Evolutionary conservation across 2,888 invertebrate species (phyloP).

Genomic region (Brenthis ino): DNA sequence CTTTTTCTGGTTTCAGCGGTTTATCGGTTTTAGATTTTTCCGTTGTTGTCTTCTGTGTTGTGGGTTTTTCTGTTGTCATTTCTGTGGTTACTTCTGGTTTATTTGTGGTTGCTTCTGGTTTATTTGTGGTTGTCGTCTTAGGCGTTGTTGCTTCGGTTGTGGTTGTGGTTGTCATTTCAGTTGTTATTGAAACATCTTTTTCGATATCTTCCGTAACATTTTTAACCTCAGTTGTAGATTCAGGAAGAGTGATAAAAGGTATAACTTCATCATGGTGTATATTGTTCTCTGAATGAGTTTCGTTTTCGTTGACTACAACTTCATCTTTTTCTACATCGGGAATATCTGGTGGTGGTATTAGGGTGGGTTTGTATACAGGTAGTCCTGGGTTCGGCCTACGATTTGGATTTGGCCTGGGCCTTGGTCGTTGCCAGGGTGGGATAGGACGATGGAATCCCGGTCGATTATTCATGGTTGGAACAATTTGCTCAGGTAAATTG

Average conservation of each 20-base stretch:
- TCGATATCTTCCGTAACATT: slow-evolving; percentile 50
- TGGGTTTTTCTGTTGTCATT: slow-evolving; percentile 45
- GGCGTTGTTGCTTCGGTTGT: slow-evolving; percentile 51
- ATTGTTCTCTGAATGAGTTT: slow-evolving; percentile 66
- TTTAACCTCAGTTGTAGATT: slow-evolving; percentile 45
- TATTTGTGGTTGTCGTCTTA: slow-evolving; percentile 43
- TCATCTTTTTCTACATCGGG: slow-evolving; percentile 63
- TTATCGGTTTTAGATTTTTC: slow-evolving; percentile 53
- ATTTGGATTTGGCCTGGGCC: slow-evolving; percentile 77
- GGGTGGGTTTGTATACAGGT: slow-evolving; percentile 84
- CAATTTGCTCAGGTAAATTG: slow-evolving; percentile 88
- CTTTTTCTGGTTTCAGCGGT: slow-evolving; percentile 57
- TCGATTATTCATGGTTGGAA: slow-evolving; percentile 83
- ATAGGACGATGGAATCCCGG: slow-evolving; percentile 84
- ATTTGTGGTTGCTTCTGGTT: slow-evolving; percentile 44
- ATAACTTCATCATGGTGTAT: slow-evolving; percentile 52
- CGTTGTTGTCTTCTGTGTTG: slow-evolving; percentile 44
- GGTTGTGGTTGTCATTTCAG: slow-evolving; percentile 50
- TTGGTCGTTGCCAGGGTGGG: slow-evolving; percentile 86
- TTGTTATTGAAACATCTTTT: slow-evolving; percentile 53
- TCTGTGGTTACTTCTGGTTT: slow-evolving; percentile 49
- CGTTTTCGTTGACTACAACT: slow-evolving; percentile 62
- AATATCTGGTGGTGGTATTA: slow-evolving; percentile 72
- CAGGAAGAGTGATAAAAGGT: slow-evolving; percentile 48
- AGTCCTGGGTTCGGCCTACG: slow-evolving; percentile 79